Percentiles rank a stretch among this genome's conserved stretches.
These are phyloP conservation scores for Festucalex cinctus DNA, from an alignment of 2,113 vertebrate genomes.

Conservation along the genomic window DNA sequence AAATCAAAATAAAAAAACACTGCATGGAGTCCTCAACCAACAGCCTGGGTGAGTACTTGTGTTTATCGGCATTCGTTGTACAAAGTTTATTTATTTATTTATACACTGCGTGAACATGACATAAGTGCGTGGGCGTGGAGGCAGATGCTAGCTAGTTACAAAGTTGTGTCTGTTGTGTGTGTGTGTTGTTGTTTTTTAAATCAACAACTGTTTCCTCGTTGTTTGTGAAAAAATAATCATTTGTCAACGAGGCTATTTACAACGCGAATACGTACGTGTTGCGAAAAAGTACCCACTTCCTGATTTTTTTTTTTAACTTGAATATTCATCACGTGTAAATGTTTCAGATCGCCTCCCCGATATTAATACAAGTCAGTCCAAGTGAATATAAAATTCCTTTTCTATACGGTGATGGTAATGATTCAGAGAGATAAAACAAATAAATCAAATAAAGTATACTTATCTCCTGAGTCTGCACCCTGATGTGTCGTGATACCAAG, in stretches of 20 bases:
- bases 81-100: not conserved
- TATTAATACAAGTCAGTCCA: not conserved
- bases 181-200: not conserved
- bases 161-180: not conserved
- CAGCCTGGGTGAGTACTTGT: slow-evolving; percentile 65
- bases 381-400: not conserved
- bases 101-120: not conserved
- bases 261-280: not conserved
- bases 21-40: slow-evolving; percentile 71
- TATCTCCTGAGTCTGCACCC: too few relatives aligned
- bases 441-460: too few relatives aligned
- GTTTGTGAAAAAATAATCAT: not conserved
- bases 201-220: not conserved
- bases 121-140: not conserved
- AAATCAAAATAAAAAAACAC: not conserved
- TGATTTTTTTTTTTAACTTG: not conserved
- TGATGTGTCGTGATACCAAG: not conserved
- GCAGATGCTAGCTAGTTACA: not conserved
- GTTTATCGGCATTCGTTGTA: not conserved
- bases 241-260: not conserved
- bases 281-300: not conserved
- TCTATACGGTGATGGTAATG: not conserved
- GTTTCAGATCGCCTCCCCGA: not conserved
- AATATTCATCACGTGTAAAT: not conserved
- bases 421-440: too few relatives aligned